These are phyloP conservation scores for Morone chrysops DNA, from an alignment of 2,113 vertebrate genomes.

Conservation along the genomic window DNA sequence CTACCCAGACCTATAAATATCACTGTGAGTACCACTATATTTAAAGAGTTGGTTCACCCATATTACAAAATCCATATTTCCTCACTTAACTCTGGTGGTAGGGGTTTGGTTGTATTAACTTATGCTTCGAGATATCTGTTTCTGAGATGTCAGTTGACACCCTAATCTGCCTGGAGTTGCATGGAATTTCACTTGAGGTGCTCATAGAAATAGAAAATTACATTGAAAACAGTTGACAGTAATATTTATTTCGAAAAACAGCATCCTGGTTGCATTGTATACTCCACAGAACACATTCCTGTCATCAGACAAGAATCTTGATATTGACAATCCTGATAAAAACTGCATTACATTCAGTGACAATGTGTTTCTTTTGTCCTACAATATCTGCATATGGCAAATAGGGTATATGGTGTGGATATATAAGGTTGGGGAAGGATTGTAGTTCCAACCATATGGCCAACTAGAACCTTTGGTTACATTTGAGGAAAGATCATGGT, in stretches of 20 bases:
- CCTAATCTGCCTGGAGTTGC: neutral
- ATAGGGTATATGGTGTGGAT: neutral
- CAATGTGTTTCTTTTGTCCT: neutral
- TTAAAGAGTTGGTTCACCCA: neutral
- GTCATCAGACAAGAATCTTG: no score
- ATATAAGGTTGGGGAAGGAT: neutral
- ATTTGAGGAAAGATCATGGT: neutral
- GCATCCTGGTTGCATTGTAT: neutral
- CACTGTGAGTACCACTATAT: constrained; percentile 82
- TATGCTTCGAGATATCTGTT: neutral
- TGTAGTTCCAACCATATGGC: neutral
- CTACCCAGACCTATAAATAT: constrained; percentile 81
- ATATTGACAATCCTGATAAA: neutral
- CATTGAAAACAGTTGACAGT: neutral
- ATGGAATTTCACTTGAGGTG: neutral
- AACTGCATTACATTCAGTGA: neutral
- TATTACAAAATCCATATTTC: neutral
- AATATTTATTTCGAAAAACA: neutral
- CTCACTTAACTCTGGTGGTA: neutral
- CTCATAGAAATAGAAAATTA: neutral
- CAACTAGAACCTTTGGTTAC: neutral
- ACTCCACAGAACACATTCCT: neutral
- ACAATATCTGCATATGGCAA: neutral
- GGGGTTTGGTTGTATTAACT: neutral
- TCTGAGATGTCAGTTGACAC: neutral